A percentile compares a stretch with the other conserved stretches of the same genome.
These are phyloP conservation scores for Venustoraphidia nigricollis DNA, from an alignment of 2,888 invertebrate species.

Conservation along the genomic window DNA sequence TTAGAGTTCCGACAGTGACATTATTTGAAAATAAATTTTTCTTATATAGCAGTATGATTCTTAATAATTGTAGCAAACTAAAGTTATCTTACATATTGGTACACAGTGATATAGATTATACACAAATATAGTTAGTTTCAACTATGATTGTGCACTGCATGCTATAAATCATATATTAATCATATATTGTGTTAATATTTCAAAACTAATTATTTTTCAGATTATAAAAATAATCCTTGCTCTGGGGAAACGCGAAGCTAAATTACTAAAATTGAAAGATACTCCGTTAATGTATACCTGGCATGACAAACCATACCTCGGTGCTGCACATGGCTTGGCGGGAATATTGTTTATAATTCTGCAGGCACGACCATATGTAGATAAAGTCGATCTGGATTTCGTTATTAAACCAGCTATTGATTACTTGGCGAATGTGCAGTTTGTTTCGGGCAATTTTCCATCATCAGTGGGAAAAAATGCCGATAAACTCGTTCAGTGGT, in stretches of 20 bases:
- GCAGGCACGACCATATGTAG: conserved; percentile 46
- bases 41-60: no score
- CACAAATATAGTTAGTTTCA: no score
- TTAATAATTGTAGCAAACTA: no score
- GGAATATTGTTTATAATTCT: conserved; percentile 75
- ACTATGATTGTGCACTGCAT: no score
- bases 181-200: neutral
- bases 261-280: conserved; percentile 29
- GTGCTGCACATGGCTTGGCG: conserved; percentile 78
- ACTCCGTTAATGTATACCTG: conserved; percentile 70
- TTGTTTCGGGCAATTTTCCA: conserved; percentile 55
- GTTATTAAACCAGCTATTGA: conserved; percentile 48
- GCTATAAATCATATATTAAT: no score
- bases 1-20: no score
- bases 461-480: conserved; percentile 53
- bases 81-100: no score
- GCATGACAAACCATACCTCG: conserved; percentile 75
- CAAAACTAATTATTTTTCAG: conserved; percentile 26
- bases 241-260: conserved; percentile 46
- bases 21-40: no score
- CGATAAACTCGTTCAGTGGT: conserved; percentile 81
- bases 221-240: conserved; percentile 42
- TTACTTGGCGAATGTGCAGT: conserved; percentile 40
- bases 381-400: conserved; percentile 35
- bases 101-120: no score